Conservation (phyloP, 2,113 vertebrate species). For the Ardeotis arabs region DNA sequence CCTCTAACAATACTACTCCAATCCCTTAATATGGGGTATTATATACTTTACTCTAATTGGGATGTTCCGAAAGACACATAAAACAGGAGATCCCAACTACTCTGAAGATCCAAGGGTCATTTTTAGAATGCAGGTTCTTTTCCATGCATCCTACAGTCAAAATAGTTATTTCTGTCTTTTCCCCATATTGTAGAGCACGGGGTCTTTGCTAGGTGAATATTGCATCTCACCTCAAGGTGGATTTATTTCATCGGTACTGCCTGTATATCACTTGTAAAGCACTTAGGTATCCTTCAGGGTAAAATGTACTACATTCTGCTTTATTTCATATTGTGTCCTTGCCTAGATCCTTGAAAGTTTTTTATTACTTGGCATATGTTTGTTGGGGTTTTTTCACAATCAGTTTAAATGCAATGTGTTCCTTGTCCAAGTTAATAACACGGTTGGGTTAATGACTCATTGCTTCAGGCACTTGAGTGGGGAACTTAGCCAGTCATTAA, state of each 20-base stretch:
- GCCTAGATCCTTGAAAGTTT: slow-evolving; percentile 26
- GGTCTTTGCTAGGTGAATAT: not conserved
- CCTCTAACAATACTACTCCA: not conserved
- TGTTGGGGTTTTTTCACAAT: not conserved
- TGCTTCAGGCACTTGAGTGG: not conserved
- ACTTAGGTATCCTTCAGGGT: not conserved
- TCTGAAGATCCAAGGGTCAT: not conserved
- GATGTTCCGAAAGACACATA: not conserved
- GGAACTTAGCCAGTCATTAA: not conserved
- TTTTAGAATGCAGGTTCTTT: not conserved
- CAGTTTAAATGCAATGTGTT: slow-evolving; percentile 19
- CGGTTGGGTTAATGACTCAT: slow-evolving; percentile 42
- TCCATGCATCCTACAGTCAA: not conserved
- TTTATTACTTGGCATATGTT: slow-evolving; percentile 24
- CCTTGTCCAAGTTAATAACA: slow-evolving; percentile 43
- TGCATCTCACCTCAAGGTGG: not conserved
- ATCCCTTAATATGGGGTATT: not conserved
- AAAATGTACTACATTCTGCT: not conserved
- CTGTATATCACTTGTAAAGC: not conserved
- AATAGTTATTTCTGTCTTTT: not conserved
- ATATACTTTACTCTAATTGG: not conserved
- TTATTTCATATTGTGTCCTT: not conserved
- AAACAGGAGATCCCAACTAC: not conserved
- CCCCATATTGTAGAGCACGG: not conserved
- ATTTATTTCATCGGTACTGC: not conserved